These are phyloP conservation scores for Gerris buenoi DNA, from an alignment of 1,140 invertebrate species.

Conservation along the genomic window DNA sequence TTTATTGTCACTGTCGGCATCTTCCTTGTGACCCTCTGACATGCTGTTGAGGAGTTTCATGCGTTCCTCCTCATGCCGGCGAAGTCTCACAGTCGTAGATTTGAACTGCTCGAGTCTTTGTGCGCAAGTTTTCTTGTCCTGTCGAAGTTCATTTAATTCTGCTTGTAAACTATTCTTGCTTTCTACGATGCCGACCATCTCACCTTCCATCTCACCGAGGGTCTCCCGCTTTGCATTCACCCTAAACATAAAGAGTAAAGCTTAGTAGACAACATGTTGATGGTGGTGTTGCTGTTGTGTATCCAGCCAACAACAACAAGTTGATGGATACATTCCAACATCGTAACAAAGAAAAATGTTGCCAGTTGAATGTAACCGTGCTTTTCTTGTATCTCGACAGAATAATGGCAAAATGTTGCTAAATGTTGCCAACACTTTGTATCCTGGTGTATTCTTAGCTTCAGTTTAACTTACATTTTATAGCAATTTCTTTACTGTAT, in stretches of 20 bases:
- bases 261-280: no score
- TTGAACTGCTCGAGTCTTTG: slow-evolving; percentile 5
- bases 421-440: no score
- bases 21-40: slow-evolving; percentile 1
- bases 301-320: no score
- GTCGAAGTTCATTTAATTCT: slow-evolving; percentile 11
- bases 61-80: slow-evolving; percentile 11
- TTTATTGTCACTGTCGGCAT: not conserved
- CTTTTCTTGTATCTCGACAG: no score
- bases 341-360: no score
- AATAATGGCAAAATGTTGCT: no score
- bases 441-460: no score
- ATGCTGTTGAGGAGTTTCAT: not conserved
- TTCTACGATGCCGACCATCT: slow-evolving; percentile 1
- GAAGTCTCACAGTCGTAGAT: slow-evolving; percentile 2
- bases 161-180: slow-evolving; percentile 2
- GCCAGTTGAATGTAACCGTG: no score
- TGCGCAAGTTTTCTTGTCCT: slow-evolving; percentile 13
- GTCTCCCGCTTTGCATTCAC: not conserved
- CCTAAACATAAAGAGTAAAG: not conserved
- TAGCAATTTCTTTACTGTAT: no score
- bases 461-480: no score
- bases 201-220: not conserved
- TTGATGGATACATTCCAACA: no score
- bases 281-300: no score